phyloP scores from a whole-genome alignment of 1,140 invertebrate genomes.

The Coboldia fuscipes region DNA sequence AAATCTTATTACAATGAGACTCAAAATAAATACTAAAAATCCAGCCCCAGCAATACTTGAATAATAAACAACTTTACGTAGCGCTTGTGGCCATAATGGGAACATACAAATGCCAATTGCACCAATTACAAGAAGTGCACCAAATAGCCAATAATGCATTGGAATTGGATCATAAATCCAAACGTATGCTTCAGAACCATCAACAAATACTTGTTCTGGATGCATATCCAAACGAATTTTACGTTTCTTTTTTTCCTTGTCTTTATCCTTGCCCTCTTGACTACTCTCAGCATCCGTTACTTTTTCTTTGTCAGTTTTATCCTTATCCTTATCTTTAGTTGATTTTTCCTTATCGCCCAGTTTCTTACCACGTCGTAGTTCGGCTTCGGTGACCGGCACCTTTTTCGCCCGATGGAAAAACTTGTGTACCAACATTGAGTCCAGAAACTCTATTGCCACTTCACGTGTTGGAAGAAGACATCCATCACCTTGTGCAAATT shows the following conservation, averaged over 20 bases:
- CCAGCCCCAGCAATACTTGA: slow-evolving; percentile 82
- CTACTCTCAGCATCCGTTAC: slow-evolving; percentile 14
- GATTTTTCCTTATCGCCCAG: slow-evolving; percentile 21
- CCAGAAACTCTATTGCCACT: slow-evolving; percentile 58
- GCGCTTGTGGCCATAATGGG: slow-evolving; percentile 86
- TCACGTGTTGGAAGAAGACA: slow-evolving; percentile 62
- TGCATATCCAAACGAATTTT: slow-evolving; percentile 85
- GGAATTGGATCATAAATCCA: slow-evolving; percentile 99
- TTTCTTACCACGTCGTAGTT: slow-evolving; percentile 39
- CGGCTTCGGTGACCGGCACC: slow-evolving; percentile 53
- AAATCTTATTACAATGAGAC: slow-evolving; percentile 66
- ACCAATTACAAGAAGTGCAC: slow-evolving; percentile 72
- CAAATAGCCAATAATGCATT: slow-evolving; percentile 89
- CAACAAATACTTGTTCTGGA: slow-evolving; percentile 80
- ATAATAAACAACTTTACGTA: slow-evolving; percentile 86
- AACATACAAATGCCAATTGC: slow-evolving; percentile 93
- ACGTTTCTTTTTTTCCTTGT: slow-evolving; percentile 37
- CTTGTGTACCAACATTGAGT: slow-evolving; percentile 75
- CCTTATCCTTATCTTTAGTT: slow-evolving; percentile 8
- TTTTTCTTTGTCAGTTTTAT: slow-evolving; percentile 8
- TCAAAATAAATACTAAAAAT: slow-evolving; percentile 84
- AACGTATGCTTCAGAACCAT: slow-evolving; percentile 88
- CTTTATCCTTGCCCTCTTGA: slow-evolving; percentile 13
- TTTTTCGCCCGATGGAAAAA: slow-evolving; percentile 89
- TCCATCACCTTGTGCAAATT: slow-evolving; percentile 62